Base-by-base conservation (phyloP, 2,797 vertebrate species). In the Phyllotis vaccarum region DNA sequence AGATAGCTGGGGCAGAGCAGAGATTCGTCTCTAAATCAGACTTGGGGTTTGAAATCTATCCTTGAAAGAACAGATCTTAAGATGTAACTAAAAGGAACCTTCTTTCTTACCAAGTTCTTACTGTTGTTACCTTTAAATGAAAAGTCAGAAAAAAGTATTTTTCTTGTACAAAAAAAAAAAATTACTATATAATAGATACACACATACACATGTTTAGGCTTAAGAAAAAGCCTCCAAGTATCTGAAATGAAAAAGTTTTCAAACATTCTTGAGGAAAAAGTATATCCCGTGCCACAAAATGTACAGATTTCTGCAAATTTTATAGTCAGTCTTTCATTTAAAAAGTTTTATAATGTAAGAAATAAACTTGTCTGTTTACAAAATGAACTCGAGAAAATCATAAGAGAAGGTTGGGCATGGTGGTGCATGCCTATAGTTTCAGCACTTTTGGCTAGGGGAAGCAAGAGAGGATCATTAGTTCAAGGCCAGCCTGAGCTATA, bases 261-360 rank as follows among this genome's bases (percentile, higher is more conserved):
- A 79, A 79, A 81, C n/a, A 86, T 87, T 86, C 43, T 90, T 96
- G 54, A 93, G 43, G 92, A 68, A 78, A 90, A 43, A 81, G 46
- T 79, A 43, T 70, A 49, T 80, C 22, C n/a, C 88, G 89, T 68
- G 7, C 56, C 78, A 93, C 31, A 95, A 72, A 76, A 34, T 49
- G 86, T 92, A 83, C 31, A 95, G 29, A 89, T 91, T 94, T 88
- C 56, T 90, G 22, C 43, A 96, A 92, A 94, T 91, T 87, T 95
- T 49, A 72, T 60, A 75, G 27, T 90, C 43, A 74, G 2, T 91
- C 95, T 37, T 79, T 13, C 24, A 88, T 75, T 81, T 83, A 90
- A 90, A 88, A 93, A 74, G 12, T 74, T 40, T 74, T 60, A 27
- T 52, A 70, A 34, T 79, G 34, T 92, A 2, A 66, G 58, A 43